Conservation (phyloP, 2,113 vertebrate species). For the Chelonoidis abingdonii region DNA sequence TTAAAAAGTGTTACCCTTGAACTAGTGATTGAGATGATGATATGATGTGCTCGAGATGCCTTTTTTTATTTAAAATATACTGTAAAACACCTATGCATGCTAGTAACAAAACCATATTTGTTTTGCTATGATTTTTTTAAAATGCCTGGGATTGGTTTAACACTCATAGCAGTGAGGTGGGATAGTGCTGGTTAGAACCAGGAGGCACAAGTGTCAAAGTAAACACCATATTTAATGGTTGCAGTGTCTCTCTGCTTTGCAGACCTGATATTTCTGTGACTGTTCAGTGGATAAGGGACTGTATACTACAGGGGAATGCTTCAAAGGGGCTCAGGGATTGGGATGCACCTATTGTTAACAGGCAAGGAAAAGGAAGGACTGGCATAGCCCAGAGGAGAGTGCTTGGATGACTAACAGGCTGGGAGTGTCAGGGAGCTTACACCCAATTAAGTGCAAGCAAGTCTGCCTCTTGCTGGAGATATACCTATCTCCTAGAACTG, state of each 20-base stretch:
- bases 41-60: background rate
- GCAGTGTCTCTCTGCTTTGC: background rate
- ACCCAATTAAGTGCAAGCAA: background rate
- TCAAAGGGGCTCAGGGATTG: background rate
- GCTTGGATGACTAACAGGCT: background rate
- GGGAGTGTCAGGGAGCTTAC: background rate
- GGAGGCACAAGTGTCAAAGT: fast-evolving
- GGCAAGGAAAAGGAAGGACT: background rate
- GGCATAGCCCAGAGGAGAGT: background rate
- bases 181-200: background rate
- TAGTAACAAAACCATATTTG: background rate
- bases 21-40: background rate
- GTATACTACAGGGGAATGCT: background rate
- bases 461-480: background rate
- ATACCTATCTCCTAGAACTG: too few relatives aligned
- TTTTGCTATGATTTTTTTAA: background rate
- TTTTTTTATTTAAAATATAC: background rate
- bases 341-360: background rate
- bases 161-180: background rate
- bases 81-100: background rate
- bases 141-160: background rate
- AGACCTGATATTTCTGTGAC: background rate
- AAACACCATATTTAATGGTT: background rate
- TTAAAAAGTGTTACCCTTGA: background rate
- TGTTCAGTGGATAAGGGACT: background rate